Evolutionary conservation across 2,113 vertebrate species (phyloP).

Genomic region (Clarias magur): DNA sequence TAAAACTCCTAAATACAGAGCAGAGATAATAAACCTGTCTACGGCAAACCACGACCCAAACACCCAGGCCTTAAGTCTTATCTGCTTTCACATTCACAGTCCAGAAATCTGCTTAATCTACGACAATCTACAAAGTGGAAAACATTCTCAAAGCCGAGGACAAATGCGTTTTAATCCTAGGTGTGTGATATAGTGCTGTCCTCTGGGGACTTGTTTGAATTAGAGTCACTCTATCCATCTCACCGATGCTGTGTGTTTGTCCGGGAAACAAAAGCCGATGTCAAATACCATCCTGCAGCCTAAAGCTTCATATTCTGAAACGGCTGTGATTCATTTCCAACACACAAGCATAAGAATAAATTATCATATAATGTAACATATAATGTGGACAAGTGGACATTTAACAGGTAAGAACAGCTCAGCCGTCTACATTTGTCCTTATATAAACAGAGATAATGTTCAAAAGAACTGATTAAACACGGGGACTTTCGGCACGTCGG

Average conservation of each 20-base stretch:
- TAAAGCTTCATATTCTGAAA: conserved; percentile 7
- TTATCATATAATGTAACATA: no score
- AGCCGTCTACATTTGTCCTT: not conserved
- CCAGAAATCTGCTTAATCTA: conserved; percentile 39
- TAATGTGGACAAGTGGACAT: not conserved
- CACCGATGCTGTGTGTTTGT: not conserved
- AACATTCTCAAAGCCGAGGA: conserved; percentile 15
- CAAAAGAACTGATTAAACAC: not conserved
- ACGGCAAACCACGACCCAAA: conserved; percentile 35
- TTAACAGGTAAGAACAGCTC: not conserved
- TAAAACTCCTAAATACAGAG: conserved; percentile 15
- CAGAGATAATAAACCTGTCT: conserved; percentile 37
- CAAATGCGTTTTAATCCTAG: conserved; percentile 42
- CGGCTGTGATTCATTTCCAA: conserved; percentile 1
- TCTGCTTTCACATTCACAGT: conserved; percentile 13
- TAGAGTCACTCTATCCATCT: conserved; percentile 22
- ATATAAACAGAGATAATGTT: not conserved
- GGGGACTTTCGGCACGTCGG: not conserved
- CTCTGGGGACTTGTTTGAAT: conserved; percentile 16
- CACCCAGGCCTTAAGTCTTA: not conserved
- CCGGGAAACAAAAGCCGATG: not conserved
- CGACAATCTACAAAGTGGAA: conserved; percentile 33
- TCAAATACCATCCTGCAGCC: not conserved
- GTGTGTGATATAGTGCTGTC: conserved; percentile 16
- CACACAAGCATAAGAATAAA: not conserved